Evolutionary conservation across 2,797 vertebrate genomes (phyloP), one percentile per base, ranked within the genome.

Genomic region (Lacerta viridis): DNA sequence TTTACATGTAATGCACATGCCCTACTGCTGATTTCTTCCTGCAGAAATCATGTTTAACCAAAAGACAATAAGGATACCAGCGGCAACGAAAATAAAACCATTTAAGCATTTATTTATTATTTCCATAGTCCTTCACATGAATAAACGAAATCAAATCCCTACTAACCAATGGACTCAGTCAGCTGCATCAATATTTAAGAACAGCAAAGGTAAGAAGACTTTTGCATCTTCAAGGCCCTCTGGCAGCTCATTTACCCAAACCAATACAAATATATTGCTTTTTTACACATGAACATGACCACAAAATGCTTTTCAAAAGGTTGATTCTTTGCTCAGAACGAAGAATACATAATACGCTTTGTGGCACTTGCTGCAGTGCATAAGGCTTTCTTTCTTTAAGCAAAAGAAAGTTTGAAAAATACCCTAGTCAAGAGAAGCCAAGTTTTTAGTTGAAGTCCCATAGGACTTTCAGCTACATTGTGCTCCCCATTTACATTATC

Each of bases 171-270:
- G 86, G 43, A 59, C 27, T 87, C 1, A 41, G 75, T 74, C 69
- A n/a, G 74, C 75, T 29, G 80, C 78, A 91, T 64, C 87, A 46
- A 61, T 36, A 36, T 0, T 8, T 1, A 33, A 92, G 36, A 2
- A 59, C 77, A 76, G 59, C 11, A 6, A 75, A 90, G n/a, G 29
- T 61, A 25, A 91, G 10, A 69, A 72, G 61, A 64, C 7, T 69
- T 78, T 46, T 61, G 71, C 55, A 78, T 29, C 87, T 90, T 91
- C 36, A 87, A 93, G 84, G 69, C 87, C 92, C 86, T 85, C 94
- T 94, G 84, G 88, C 92, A 89, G 93, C 92, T 85, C 92, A 92
- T 69, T 86, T 33, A 7, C 11, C 85, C 80, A 74, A 89, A 50
- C 7, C 68, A 89, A 92, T 1, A 85, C 61, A 90, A 77, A 61